Base-by-base conservation (phyloP, 2,113 vertebrate genomes). In the Noctilio leporinus region DNA sequence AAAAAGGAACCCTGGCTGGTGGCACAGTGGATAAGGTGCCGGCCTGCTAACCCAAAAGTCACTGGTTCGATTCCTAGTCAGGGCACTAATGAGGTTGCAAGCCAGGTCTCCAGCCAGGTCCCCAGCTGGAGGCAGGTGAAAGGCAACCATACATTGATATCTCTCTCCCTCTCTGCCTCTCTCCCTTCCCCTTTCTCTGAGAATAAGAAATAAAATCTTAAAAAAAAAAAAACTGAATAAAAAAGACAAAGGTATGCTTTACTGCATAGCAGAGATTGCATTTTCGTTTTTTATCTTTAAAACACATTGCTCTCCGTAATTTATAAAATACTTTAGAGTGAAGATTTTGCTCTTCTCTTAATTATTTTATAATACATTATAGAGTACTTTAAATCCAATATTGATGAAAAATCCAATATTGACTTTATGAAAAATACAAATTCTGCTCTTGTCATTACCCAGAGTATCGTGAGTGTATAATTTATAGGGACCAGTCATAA, bases 261-360 rank as follows among this genome's bases (percentile, higher is more conserved):
- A 55, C 43, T 77, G 45, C 26, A 85, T 3, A 64, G 38, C 45
- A 72, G 17, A 65, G 45, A 43, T 69, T 38, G 30, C 3, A 33
- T 67, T 93, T 91, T 95, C 86, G 20, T 59, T 89, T 93, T 78
- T 4, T 57, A 30, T 81, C 47, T 78, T 90, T 72, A 73, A 93
- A 94, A 75, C 20, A 84, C 33, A 53, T 57, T 72, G 9, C 10
- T 73, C 26, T 28, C 11, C 15, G 45, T 75, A 69, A 86, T 73
- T 78, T 89, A 33, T 40, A 76, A 94, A 93, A 93, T 38, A 90
- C 8, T 64, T 72, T 57, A 83, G 78, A 70, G 16, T 30, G 55
- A 92, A 67, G 40, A 38, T 82, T 85, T 69, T 49, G 40, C 16
- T 89, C 94, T 88, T 59, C 62, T 93, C 43, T 55, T 17, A 91